phyloP scores from a whole-genome alignment of 2,797 vertebrate genomes.

The Anas bahamensis region DNA sequence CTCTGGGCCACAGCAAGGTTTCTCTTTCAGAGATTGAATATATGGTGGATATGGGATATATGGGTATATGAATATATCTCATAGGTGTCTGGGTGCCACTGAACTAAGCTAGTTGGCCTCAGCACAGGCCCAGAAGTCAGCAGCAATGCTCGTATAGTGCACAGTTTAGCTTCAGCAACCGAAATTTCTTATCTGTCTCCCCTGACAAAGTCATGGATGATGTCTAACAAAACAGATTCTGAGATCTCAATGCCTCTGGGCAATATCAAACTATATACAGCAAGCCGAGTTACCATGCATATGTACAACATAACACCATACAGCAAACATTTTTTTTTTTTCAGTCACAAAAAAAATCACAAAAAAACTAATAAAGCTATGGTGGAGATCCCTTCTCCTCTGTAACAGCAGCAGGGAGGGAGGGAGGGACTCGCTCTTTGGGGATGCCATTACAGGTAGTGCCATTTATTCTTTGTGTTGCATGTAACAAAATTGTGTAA shows the following conservation, averaged over 20 bases:
- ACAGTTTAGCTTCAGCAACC: neutral
- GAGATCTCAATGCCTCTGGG: neutral
- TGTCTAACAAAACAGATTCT: neutral
- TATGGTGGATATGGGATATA: neutral
- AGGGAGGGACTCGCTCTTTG: neutral
- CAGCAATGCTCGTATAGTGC: neutral
- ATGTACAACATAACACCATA: neutral
- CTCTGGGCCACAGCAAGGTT: neutral
- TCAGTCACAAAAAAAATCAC: neutral
- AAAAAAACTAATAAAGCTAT: conserved; percentile 20
- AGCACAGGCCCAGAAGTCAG: neutral
- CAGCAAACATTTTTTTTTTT: neutral
- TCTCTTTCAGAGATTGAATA: neutral
- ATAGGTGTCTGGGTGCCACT: neutral
- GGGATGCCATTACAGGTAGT: neutral
- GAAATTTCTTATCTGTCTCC: neutral
- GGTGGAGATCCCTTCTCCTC: neutral
- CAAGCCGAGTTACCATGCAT: neutral
- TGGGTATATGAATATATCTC: neutral
- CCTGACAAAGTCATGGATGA: neutral
- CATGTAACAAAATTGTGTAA: neutral
- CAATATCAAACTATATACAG: neutral
- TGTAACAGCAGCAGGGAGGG: neutral
- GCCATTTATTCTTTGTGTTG: conserved; percentile 27
- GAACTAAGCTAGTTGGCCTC: neutral